Evolutionary conservation across 2,113 vertebrate species (phyloP).

Genomic region (Sylvia atricapilla): DNA sequence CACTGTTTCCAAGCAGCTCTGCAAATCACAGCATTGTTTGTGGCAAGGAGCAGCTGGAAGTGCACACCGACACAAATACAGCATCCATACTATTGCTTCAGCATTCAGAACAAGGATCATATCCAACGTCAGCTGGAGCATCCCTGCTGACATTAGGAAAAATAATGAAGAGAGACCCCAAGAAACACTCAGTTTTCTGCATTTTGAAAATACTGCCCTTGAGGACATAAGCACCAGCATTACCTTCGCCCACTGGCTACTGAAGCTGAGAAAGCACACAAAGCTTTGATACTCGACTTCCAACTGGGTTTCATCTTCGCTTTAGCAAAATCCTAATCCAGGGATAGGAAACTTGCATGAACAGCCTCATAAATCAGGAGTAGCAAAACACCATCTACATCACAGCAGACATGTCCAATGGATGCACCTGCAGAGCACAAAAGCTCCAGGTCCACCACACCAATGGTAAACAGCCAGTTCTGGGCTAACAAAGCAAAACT

Average conservation of each 20-base stretch:
- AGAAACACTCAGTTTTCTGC: background rate
- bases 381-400: accelerated
- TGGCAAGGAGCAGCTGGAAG: background rate
- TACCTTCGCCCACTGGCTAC: background rate
- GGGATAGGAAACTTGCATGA: background rate
- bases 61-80: accelerated
- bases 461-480: background rate
- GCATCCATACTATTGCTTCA: background rate
- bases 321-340: background rate
- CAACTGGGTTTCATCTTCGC: background rate
- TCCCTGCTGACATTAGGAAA: background rate
- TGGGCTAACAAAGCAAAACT: background rate
- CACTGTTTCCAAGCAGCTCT: background rate
- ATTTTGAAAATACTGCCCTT: background rate
- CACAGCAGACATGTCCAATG: background rate
- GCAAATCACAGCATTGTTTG: background rate
- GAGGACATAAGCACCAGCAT: background rate
- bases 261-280: background rate
- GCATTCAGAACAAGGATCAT: background rate
- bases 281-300: background rate
- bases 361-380: background rate
- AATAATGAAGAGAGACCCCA: background rate
- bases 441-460: background rate
- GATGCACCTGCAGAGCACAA: background rate
- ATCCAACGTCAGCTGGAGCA: background rate